Evolutionary conservation across 2,888 invertebrate genomes (phyloP).

Genomic region (Acanthosepion lycidas): DNA sequence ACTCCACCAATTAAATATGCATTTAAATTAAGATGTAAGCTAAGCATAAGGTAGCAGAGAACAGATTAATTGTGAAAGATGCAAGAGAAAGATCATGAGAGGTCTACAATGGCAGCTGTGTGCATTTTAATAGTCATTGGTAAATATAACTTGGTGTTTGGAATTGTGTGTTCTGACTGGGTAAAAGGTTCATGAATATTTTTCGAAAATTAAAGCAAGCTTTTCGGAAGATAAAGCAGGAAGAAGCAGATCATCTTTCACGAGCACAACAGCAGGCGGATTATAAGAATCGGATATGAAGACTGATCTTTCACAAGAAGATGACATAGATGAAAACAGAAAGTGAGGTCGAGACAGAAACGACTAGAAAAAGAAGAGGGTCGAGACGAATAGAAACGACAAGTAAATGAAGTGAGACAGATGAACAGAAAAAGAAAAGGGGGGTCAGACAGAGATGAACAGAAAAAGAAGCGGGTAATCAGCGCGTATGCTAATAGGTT

Average conservation of each 20-base stretch:
- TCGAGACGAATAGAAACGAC: background rate
- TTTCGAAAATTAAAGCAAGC: background rate
- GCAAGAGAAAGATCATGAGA: background rate
- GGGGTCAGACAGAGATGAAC: no score
- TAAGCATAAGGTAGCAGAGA: background rate
- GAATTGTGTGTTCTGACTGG: background rate
- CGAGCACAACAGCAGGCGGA: background rate
- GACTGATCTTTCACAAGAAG: background rate
- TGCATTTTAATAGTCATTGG: slow-evolving; percentile 15
- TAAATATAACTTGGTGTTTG: background rate
- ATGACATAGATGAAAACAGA: background rate
- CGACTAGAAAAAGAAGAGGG: background rate
- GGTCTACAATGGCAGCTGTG: background rate
- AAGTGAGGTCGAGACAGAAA: no score
- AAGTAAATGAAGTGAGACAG: no score
- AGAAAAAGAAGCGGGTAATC: no score
- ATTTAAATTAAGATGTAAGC: background rate
- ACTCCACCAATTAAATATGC: background rate
- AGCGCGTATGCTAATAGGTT: no score
- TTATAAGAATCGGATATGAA: background rate
- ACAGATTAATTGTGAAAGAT: background rate
- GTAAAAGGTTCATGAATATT: background rate
- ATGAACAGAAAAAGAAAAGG: no score
- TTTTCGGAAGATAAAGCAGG: background rate
- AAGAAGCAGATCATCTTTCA: background rate